Percentiles rank a stretch among this genome's conserved stretches.
Conservation (phyloP, 2,888 invertebrate genomes). For the Leptothorax acervorum region DNA sequence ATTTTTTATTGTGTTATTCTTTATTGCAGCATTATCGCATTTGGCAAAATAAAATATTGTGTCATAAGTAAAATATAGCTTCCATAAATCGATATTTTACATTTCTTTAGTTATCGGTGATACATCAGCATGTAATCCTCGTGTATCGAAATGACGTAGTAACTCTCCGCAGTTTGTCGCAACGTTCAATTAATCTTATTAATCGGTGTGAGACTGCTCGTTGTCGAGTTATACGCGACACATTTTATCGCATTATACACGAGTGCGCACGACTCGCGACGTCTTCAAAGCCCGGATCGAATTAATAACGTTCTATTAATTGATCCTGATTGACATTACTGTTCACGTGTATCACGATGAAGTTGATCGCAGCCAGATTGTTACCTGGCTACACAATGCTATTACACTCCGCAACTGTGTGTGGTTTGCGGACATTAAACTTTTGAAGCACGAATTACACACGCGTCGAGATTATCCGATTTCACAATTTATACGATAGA, state of each 20-base stretch:
- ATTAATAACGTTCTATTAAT: constrained; percentile 45
- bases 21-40: not conserved
- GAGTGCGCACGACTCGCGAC: not conserved
- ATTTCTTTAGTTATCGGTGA: constrained; percentile 10
- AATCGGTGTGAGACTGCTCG: not conserved
- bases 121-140: not conserved
- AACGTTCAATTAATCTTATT: constrained; percentile 42
- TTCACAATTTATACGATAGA: not conserved
- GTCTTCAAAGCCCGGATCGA: constrained; percentile 19
- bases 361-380: not conserved
- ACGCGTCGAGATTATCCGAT: not conserved
- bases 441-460: constrained; percentile 27
- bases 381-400: not conserved
- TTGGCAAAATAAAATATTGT: not conserved
- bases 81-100: not conserved
- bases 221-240: not conserved
- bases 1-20: not conserved
- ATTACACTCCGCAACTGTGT: not conserved
- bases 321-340: constrained; percentile 21
- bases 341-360: not conserved
- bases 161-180: constrained; percentile 11
- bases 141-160: constrained; percentile 10
- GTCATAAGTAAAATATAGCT: not conserved
- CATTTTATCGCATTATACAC: constrained; percentile 22
- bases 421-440: constrained; percentile 19